Conservation (phyloP, 2,888 invertebrate species). For the Macrosiphum euphorbiae region DNA sequence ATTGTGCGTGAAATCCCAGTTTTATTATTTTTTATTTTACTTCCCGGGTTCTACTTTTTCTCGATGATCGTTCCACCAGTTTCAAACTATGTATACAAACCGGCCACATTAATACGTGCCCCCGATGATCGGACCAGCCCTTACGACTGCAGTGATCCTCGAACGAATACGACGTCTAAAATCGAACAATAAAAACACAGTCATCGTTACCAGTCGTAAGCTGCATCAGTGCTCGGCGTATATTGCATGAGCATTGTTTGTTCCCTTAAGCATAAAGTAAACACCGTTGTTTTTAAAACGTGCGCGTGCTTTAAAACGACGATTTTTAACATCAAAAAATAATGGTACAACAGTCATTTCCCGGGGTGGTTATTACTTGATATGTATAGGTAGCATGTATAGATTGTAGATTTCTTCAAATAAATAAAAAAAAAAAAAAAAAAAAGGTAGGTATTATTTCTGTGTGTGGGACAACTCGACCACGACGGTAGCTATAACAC, state of each 20-base stretch:
- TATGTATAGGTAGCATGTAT: not conserved
- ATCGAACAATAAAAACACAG: not conserved
- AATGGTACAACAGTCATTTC: not conserved
- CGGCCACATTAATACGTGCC: not conserved
- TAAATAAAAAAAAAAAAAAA: too few relatives aligned
- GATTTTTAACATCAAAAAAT: not conserved
- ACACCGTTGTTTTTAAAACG: not conserved
- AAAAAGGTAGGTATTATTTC: not conserved
- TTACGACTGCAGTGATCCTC: not conserved
- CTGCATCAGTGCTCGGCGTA: not conserved
- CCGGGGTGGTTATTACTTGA: not conserved
- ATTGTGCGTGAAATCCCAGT: constrained; percentile 6
- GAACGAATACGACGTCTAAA: not conserved
- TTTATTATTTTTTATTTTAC: constrained; percentile 29
- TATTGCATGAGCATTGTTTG: not conserved
- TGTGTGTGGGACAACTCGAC: not conserved
- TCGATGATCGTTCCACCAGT: not conserved
- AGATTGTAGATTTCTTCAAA: too few relatives aligned
- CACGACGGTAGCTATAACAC: not conserved
- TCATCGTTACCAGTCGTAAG: not conserved
- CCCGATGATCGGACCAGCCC: not conserved
- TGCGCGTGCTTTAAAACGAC: not conserved
- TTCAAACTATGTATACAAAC: not conserved
- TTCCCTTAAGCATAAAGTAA: not conserved
- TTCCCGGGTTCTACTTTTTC: not conserved